Percentiles rank a stretch among this genome's conserved stretches.
Evolutionary conservation across 1,140 invertebrate species (phyloP).

Genomic region (Drosophila arizonae): DNA sequence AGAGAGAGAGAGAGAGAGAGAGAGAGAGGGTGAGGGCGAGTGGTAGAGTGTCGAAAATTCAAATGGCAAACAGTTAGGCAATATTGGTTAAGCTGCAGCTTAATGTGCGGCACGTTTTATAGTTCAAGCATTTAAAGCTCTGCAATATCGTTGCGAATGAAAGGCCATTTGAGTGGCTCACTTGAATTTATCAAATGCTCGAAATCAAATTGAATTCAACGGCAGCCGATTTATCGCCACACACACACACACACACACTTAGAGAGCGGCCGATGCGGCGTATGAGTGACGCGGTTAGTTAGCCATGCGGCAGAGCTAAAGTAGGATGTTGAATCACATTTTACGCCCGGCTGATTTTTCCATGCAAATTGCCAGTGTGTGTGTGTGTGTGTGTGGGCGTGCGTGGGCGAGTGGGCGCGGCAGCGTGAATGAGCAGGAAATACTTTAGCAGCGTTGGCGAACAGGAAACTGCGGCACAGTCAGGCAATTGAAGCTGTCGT

Average conservation of each 20-base stretch:
- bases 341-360: slow-evolving; percentile 12
- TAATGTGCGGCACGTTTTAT: not conserved
- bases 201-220: slow-evolving; percentile 37
- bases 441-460: not conserved
- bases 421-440: not conserved
- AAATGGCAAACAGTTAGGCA: slow-evolving; percentile 1
- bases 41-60: too few relatives aligned
- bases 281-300: slow-evolving; percentile 27
- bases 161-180: slow-evolving; percentile 33
- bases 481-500: slow-evolving; percentile 16
- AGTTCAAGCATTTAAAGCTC: slow-evolving; percentile 7
- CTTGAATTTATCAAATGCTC: slow-evolving; percentile 23
- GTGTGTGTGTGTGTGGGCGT: not conserved
- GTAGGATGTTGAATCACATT: slow-evolving; percentile 9
- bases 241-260: not conserved
- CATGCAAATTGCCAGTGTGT: slow-evolving; percentile 26
- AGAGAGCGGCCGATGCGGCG: slow-evolving; percentile 13
- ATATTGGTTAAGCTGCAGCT: not conserved
- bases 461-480: not conserved
- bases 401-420: not conserved
- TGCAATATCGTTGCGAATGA: slow-evolving; percentile 56
- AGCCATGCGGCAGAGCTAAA: not conserved
- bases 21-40: too few relatives aligned
- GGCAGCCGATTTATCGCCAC: slow-evolving; percentile 28
- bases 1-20: too few relatives aligned